Evolutionary conservation across 2,888 invertebrate genomes (phyloP).

Genomic region (Dasysyrphus albostriatus): DNA sequence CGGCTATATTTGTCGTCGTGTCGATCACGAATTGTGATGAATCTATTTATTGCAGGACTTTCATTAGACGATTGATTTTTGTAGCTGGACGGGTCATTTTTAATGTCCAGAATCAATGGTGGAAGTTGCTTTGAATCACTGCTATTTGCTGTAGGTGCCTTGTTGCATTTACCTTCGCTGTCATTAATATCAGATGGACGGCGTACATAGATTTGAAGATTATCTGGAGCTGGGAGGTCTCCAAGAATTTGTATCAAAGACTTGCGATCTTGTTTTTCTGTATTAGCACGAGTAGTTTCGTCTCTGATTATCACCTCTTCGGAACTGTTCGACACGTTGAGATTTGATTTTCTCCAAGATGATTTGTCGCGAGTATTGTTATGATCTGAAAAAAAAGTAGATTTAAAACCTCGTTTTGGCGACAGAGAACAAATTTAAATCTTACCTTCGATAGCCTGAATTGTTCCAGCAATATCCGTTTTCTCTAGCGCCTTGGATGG

Average conservation of each 20-base stretch:
- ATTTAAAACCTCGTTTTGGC: neutral
- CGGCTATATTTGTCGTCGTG: slow-evolving; percentile 85
- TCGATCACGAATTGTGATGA: slow-evolving; percentile 78
- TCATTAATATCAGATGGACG: slow-evolving; percentile 82
- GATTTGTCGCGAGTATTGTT: slow-evolving; percentile 86
- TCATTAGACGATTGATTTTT: slow-evolving; percentile 70
- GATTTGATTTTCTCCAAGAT: slow-evolving; percentile 89
- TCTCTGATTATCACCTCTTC: slow-evolving; percentile 86
- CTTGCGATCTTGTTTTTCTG: slow-evolving; percentile 87
- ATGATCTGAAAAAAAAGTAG: slow-evolving; percentile 78
- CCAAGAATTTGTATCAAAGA: slow-evolving; percentile 86
- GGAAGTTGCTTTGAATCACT: slow-evolving; percentile 51
- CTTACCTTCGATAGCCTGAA: slow-evolving; percentile 94
- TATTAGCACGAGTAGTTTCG: slow-evolving; percentile 86
- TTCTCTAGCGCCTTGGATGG: slow-evolving; percentile 91
- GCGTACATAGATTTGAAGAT: slow-evolving; percentile 86
- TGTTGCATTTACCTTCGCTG: slow-evolving; percentile 53
- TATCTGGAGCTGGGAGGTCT: slow-evolving; percentile 85
- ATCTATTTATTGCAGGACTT: slow-evolving; percentile 77
- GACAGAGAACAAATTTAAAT: neutral
- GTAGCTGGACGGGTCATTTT: slow-evolving; percentile 43
- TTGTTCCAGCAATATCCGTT: slow-evolving; percentile 92
- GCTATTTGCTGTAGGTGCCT: slow-evolving; percentile 58
- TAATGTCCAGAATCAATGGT: slow-evolving; percentile 56
- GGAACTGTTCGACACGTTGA: slow-evolving; percentile 85